Base-by-base conservation (phyloP, 2,797 vertebrate genomes). In the Steatocranus sp. region DNA sequence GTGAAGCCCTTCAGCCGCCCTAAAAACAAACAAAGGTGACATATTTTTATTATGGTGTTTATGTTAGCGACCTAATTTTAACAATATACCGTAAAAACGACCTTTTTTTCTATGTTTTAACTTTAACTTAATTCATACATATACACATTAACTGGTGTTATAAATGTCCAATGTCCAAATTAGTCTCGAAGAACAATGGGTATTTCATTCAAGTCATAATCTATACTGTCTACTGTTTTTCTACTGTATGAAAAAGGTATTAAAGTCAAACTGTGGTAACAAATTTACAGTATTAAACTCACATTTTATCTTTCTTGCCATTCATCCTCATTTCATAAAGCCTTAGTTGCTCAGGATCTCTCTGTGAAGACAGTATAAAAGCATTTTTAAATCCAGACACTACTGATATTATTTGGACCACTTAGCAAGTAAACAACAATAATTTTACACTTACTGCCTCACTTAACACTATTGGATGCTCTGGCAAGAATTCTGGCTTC, bases 401-500 rank as follows among this genome's bases (percentile, higher is more conserved):
- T 15, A 23, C 4, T 49, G 2, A 41, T 79, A 6, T 23, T 15
- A 41, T 15, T 68, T 27, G 38, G 17, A 58, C n/a, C 6, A 30
- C 25, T 75, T 34, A 58, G 32, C 48, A 50, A 34, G 5, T 11
- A 84, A 54, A 58, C 1, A 4, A 48, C 3, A 50, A 6, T 6
- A 18, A 74, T 68, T 5, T 4, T 80, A 90, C 25, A 73, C 95
- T 92, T 93, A 97, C 96, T 12, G 93, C 91, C 78, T 94, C 76
- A 9, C 88, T 70, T 83, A 97, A 89, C 83, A 96, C 93, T 9
- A 97, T 86, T 4, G 96, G 94, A n/a, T 96, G 95, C 17, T 96
- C 91, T 20, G 96, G 96, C 81, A 97, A 92, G 84, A 92, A 96
- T 7, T 95, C 85, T 1, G 97, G 97, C 81, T 92, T 97, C 90